Conservation (phyloP, 2,888 invertebrate species). For the Calameuta filiformis region DNA sequence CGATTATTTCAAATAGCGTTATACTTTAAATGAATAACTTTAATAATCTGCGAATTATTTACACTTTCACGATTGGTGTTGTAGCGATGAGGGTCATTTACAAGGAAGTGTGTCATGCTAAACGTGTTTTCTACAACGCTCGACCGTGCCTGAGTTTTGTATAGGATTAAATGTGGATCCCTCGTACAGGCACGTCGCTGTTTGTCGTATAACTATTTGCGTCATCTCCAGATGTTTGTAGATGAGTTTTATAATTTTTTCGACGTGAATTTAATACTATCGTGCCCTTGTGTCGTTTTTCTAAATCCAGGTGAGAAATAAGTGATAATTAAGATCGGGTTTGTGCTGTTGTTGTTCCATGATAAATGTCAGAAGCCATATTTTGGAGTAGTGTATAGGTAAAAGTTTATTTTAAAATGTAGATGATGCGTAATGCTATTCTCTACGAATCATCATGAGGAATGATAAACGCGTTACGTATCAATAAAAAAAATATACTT, state of each 20-base stretch:
- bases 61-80: neutral
- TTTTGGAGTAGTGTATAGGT: neutral
- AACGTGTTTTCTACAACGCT: neutral
- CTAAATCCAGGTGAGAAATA: neutral
- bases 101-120: neutral
- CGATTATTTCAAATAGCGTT: neutral
- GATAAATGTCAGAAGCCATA: neutral
- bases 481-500: neutral
- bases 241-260: constrained; percentile 31
- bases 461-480: neutral
- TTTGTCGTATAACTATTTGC: constrained; percentile 34
- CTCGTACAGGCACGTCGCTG: constrained; percentile 27
- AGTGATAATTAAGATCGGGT: neutral
- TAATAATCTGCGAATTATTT: neutral
- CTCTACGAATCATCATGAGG: neutral
- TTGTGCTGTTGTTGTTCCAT: neutral
- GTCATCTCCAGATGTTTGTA: constrained; percentile 45
- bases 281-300: neutral
- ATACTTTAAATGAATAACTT: neutral
- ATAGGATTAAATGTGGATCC: neutral
- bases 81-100: neutral
- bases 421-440: neutral
- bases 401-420: neutral
- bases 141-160: neutral
- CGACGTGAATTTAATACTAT: neutral